Percentiles rank a stretch among this genome's conserved stretches.
phyloP scores from a whole-genome alignment of 2,113 vertebrate species.

The Seriola aureovittata region DNA sequence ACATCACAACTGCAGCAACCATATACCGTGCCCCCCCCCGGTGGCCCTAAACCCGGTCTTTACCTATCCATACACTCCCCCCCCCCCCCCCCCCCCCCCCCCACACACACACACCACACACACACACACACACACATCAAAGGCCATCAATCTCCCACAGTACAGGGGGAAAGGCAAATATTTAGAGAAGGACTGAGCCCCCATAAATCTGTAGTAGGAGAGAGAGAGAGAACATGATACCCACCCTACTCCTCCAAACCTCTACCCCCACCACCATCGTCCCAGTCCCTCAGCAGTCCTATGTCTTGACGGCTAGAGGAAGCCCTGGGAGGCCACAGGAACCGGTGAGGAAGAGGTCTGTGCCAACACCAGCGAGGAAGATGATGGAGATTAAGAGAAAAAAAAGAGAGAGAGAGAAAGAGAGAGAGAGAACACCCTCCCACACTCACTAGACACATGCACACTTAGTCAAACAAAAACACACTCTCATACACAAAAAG shows the following conservation, averaged over 20 bases:
- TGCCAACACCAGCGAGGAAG: slow-evolving; percentile 69
- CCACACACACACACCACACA: slow-evolving; percentile 48
- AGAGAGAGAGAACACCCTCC: slow-evolving; percentile 46
- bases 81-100: slow-evolving; percentile 59
- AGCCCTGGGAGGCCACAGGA: slow-evolving; percentile 77
- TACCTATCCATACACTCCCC: slow-evolving; percentile 66
- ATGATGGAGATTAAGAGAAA: slow-evolving; percentile 51
- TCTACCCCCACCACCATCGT: slow-evolving; percentile 59
- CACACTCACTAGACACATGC: slow-evolving; percentile 28
- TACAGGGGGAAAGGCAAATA: slow-evolving; percentile 88
- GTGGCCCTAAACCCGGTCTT: slow-evolving; percentile 44
- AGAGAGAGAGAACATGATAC: slow-evolving; percentile 84
- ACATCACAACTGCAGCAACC: slow-evolving; percentile 6
- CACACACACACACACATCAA: slow-evolving; percentile 78
- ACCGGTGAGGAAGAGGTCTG: slow-evolving; percentile 76
- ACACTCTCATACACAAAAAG: slow-evolving; percentile 58
- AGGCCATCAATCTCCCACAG: slow-evolving; percentile 86
- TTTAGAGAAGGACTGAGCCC: slow-evolving; percentile 87
- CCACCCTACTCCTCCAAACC: slow-evolving; percentile 62
- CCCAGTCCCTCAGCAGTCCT: slow-evolving; percentile 76
- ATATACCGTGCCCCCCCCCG: slow-evolving; percentile 3
- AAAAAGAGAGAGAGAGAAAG: not conserved
- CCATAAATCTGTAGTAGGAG: slow-evolving; percentile 87
- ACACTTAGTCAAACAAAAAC: slow-evolving; percentile 66
- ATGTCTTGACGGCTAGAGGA: slow-evolving; percentile 74